Conservation (phyloP, 2,797 vertebrate species). For the Alectoris magna region DNA sequence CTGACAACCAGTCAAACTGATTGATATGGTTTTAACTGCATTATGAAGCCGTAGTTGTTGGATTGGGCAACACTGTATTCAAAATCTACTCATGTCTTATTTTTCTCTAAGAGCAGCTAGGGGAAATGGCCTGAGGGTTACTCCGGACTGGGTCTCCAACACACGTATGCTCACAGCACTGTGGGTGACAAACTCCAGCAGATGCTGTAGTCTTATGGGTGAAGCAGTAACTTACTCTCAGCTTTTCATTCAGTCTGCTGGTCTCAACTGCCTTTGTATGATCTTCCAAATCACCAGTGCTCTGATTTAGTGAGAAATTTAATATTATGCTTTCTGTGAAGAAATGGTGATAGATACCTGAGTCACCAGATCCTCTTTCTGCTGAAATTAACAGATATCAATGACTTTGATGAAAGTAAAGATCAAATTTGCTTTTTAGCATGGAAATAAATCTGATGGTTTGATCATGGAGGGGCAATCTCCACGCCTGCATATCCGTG, state of each 20-base stretch:
- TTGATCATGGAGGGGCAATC: not conserved
- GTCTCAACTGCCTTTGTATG: not conserved
- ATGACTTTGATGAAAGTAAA: not conserved
- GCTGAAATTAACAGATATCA: not conserved
- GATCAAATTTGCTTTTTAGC: not conserved
- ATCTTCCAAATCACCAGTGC: not conserved
- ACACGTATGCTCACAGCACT: not conserved
- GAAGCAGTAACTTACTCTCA: not conserved
- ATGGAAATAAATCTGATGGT: not conserved
- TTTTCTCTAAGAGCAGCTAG: not conserved
- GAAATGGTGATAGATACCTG: not conserved
- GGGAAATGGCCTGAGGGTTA: not conserved
- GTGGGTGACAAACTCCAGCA: not conserved
- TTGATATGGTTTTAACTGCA: constrained; percentile 11
- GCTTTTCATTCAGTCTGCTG: not conserved
- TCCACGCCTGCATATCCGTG: not conserved
- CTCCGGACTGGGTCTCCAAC: not conserved
- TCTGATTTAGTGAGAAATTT: not conserved
- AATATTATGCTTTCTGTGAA: not conserved
- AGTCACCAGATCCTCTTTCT: not conserved
- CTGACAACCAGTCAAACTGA: not conserved
- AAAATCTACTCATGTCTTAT: not conserved
- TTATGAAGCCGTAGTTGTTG: not conserved
- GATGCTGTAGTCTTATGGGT: not conserved
- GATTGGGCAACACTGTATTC: not conserved